Base-by-base conservation (phyloP, 37 sponge, comb jelly and placozoan genomes). In the Dysidea cf. avara region DNA sequence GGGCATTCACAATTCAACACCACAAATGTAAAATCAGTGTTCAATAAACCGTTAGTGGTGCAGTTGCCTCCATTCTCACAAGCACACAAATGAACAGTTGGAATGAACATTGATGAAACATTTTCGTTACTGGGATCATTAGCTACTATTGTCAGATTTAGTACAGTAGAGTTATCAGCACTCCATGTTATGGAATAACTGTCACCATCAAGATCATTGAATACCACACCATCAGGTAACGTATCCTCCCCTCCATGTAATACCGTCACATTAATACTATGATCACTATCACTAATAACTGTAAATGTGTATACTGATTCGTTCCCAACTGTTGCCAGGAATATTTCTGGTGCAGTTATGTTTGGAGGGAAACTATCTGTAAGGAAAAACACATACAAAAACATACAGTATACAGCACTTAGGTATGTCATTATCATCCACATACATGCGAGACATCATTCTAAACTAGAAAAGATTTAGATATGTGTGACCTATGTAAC, bases 11-110 rank as follows among this genome's bases (percentile, higher is more conserved):
- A 83, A 64, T 64, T 75, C 33, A 83, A 21, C 7, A 66, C 46
- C 1, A 83, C 1, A 13, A 61, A 34, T 17, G 51, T 53, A 7
- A 39, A 70, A 14, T 56, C 64, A 36, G 9, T 59, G 46, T 40
- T 34, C 47, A 69, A 13, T 2, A 83, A 20, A 54, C 84, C 84
- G 12, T 70, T 47, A 29, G 70, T 22, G 11, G 84, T 83, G 61
- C 86, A 85, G 56, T 68, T 68, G 3, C 85, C 85, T 35, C 63
- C 63, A 65, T 79, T 85, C 53, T 60, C 24, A 66, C 86, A 85
- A 17, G 65, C 67, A 66, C 86, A 85, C n/a, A 85, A 52, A 32
- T 80, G 53, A 6, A 85, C 53, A 28, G 35, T 49, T 16, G 75
- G 75, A 46, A 34, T 62, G 7, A 78, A 33, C 3, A 31, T 1